phyloP scores from a whole-genome alignment of 2,113 vertebrate species.

The Uria lomvia region DNA sequence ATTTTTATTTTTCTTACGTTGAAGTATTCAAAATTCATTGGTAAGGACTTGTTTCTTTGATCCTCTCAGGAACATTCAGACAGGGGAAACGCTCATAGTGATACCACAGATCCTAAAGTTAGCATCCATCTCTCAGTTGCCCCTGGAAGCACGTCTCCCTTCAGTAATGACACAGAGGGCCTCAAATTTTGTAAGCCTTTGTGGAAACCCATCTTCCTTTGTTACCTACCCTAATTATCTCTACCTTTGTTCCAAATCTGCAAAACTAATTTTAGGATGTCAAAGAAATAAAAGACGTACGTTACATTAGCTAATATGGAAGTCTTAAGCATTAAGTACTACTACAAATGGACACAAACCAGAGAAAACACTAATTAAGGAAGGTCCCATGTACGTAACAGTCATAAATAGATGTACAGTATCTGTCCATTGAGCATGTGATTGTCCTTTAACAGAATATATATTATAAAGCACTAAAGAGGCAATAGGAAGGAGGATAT shows the following conservation, averaged over 20 bases:
- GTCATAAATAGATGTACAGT: not conserved
- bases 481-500: not conserved
- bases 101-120: not conserved
- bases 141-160: not conserved
- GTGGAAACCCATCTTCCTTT: not conserved
- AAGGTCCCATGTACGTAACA: not conserved
- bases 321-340: slow-evolving; percentile 7
- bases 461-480: not conserved
- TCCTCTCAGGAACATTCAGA: not conserved
- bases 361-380: slow-evolving; percentile 31
- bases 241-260: not conserved
- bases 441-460: slow-evolving; percentile 18
- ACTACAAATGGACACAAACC: not conserved
- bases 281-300: not conserved
- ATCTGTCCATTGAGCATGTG: not conserved
- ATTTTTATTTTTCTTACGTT: not conserved
- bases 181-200: not conserved
- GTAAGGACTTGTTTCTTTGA: not conserved
- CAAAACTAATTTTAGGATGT: not conserved
- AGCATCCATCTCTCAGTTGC: not conserved
- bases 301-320: not conserved
- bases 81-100: not conserved
- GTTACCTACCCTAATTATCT: not conserved
- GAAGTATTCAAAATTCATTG: not conserved
- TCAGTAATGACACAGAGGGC: not conserved